A percentile compares a stretch with the other conserved stretches of the same genome.
Conservation (phyloP, 2,113 vertebrate species). For the Atlantisia rogersi region DNA sequence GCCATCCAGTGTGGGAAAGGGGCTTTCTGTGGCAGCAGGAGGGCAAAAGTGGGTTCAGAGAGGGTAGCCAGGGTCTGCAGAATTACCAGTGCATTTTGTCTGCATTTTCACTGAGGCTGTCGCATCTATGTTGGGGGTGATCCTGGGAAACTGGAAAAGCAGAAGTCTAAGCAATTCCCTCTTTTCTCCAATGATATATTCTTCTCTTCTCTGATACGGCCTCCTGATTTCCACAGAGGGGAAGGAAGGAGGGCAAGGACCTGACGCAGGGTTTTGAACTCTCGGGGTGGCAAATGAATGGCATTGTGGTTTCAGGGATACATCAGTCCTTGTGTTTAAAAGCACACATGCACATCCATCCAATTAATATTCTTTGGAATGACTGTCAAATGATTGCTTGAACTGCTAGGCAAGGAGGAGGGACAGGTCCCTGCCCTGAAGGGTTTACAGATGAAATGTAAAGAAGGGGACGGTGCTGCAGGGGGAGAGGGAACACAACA, state of each 20-base stretch:
- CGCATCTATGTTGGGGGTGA: neutral
- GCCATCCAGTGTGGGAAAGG: neutral
- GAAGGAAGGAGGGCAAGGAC: neutral
- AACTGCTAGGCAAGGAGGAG: neutral
- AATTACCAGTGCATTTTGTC: neutral
- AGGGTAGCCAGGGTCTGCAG: neutral
- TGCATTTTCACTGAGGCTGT: neutral
- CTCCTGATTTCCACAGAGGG: neutral
- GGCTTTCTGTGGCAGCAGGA: neutral
- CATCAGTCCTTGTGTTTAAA: neutral
- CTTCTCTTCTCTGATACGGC: neutral
- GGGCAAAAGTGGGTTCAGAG: neutral
- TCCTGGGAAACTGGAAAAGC: neutral
- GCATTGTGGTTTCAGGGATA: neutral
- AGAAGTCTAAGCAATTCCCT: neutral
- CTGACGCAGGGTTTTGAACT: neutral
- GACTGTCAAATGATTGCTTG: neutral
- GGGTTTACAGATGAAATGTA: constrained; percentile 7
- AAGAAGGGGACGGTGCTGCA: neutral
- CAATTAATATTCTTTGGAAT: neutral
- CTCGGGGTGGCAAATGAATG: neutral
- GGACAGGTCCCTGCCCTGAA: neutral
- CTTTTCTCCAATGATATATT: neutral
- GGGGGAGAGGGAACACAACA: neutral
- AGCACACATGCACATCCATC: neutral